Percentiles rank a stretch among this genome's conserved stretches.
Conservation (phyloP, 1,140 invertebrate genomes). For the Drosophila cardini region DNA sequence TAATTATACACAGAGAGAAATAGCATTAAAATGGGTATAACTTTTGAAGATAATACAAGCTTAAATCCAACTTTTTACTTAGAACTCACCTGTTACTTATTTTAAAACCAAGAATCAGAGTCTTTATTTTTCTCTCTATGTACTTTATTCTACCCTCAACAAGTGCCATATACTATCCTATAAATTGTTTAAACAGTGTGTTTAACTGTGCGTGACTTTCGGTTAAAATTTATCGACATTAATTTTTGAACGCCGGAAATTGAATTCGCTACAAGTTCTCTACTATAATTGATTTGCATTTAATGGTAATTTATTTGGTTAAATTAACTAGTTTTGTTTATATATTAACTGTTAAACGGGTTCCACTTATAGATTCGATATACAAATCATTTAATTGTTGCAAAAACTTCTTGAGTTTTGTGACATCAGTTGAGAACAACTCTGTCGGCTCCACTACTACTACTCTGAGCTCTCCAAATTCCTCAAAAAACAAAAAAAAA, state of each 20-base stretch:
- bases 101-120: too few relatives aligned
- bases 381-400: slow-evolving; percentile 10
- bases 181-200: slow-evolving; percentile 23
- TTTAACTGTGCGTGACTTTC: slow-evolving; percentile 58
- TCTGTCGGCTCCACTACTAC: slow-evolving; percentile 15
- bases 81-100: too few relatives aligned
- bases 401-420: slow-evolving; percentile 14
- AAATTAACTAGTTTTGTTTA: slow-evolving; percentile 36
- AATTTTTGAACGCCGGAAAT: slow-evolving; percentile 69
- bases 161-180: slow-evolving; percentile 1
- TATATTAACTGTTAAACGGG: slow-evolving; percentile 47
- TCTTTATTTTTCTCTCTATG: too few relatives aligned
- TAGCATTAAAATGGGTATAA: too few relatives aligned
- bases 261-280: slow-evolving; percentile 49
- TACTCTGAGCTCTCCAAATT: slow-evolving; percentile 34
- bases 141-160: slow-evolving; percentile 2
- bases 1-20: neutral
- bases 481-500: slow-evolving; percentile 1
- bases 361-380: slow-evolving; percentile 34
- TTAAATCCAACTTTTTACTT: too few relatives aligned
- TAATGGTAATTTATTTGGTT: slow-evolving; percentile 61
- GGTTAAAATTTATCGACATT: slow-evolving; percentile 40
- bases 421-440: slow-evolving; percentile 26
- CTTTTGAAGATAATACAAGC: too few relatives aligned
- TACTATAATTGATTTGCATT: slow-evolving; percentile 47